Evolutionary conservation across 2,797 vertebrate species (phyloP), one percentile per base, ranked within the genome.

Genomic region (Halcyon chelicuti): DNA sequence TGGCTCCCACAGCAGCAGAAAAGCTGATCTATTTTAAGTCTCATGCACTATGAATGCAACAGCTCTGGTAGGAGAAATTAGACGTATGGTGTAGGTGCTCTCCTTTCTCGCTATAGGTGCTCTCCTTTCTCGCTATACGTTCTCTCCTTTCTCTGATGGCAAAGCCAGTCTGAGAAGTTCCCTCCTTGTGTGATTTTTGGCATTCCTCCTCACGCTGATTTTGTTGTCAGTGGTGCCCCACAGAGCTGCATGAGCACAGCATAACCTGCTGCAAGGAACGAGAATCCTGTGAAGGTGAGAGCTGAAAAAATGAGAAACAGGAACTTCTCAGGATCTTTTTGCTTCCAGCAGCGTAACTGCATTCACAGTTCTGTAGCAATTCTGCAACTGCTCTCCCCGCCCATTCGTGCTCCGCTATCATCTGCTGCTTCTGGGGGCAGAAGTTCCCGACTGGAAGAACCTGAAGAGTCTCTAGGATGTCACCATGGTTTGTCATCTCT

Each of bases 41-140:
- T 15, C 10, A 12, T 9, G 80, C 8, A 14, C 13, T 15, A 54
- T 0, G 0, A 81, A 37, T 6, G 23, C 14, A 89, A 39, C 15
- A 75, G 33, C 54, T n/a, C 14, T 47, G 16, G 5, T 31, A 58
- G 26, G 31, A 86, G 13, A 77, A 89, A 54, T 52, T 35, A 79
- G 12, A 25, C 0, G 0, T 29, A 25, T 1, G 1, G 11, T 29
- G 15, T 2, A 82, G 15, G 10, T 31, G 18, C 17, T 54, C 26
- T 68, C 16, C 12, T 84, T 57, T 28, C 14, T 42, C 35, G n/a
- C n/a, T n/a, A n/a, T n/a, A n/a, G n/a, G 9, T 37, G 11, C 17
- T 54, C 26, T 68, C 16, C 12, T 84, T 57, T 29, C 14, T 42
- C 35, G 90, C 39, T 25, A 20, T 2, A 87, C 12, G 10, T 35